phyloP scores from a whole-genome alignment of 2,113 vertebrate species.

The Leiothrix lutea region DNA sequence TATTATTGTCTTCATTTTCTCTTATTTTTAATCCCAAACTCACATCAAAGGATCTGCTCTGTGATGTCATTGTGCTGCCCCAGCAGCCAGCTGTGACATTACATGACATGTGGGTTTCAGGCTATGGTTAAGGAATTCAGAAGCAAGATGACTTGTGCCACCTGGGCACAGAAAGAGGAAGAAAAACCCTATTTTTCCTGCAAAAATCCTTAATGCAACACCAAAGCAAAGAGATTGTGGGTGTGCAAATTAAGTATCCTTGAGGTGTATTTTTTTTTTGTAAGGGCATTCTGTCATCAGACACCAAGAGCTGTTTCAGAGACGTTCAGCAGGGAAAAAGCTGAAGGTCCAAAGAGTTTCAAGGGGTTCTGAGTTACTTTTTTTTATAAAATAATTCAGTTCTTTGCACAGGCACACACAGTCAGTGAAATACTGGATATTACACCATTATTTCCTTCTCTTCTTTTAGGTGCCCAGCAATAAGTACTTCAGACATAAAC shows the following conservation, averaged over 20 bases:
- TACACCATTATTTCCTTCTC: background rate
- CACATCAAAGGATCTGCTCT: background rate
- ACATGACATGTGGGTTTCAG: background rate
- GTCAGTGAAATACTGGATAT: background rate
- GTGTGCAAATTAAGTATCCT: background rate
- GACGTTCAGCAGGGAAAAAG: background rate
- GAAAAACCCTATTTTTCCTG: background rate
- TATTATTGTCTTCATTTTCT: background rate
- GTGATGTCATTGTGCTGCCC: background rate
- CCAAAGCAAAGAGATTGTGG: background rate
- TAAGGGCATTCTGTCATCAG: background rate
- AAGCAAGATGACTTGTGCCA: background rate
- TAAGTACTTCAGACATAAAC: background rate
- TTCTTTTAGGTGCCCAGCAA: background rate
- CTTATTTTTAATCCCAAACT: background rate
- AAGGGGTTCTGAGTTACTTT: background rate
- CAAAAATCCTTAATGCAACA: background rate
- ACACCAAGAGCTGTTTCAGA: background rate
- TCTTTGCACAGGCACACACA: background rate
- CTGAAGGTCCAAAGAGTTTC: background rate
- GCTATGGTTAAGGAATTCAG: background rate
- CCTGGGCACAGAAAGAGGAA: background rate
- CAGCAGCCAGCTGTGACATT: background rate
- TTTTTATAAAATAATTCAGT: background rate
- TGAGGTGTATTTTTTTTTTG: fast-evolving